phyloP scores from a whole-genome alignment of 2,113 vertebrate species.

The Phyllostomus discolor region DNA sequence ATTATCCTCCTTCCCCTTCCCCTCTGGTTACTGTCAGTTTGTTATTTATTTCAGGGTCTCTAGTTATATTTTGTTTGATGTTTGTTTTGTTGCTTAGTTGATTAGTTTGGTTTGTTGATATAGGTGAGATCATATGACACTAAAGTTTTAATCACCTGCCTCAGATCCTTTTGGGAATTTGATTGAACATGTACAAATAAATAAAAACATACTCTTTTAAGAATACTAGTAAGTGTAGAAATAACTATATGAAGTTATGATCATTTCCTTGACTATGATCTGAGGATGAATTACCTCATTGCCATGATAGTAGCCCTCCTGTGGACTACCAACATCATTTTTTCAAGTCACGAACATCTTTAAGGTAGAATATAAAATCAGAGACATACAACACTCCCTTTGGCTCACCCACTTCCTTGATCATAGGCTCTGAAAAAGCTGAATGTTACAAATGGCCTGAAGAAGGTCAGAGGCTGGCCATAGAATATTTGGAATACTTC shows the following conservation, averaged over 20 bases:
- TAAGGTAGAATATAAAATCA: not conserved
- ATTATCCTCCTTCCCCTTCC: no score
- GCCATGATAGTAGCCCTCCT: not conserved
- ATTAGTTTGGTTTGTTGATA: no score
- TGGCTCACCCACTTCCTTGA: not conserved
- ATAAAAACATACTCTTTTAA: not conserved
- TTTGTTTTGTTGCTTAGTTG: no score
- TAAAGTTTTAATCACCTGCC: not conserved
- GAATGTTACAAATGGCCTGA: not conserved
- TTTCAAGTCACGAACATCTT: constrained; percentile 23
- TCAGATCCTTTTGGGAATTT: constrained; percentile 8
- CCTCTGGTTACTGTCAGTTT: no score
- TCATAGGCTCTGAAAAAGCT: not conserved
- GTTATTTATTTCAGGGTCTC: no score
- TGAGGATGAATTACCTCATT: not conserved
- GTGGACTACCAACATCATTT: not conserved
- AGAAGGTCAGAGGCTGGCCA: not conserved
- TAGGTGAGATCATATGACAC: not conserved
- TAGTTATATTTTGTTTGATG: no score
- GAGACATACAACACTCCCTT: not conserved
- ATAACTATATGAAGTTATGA: not conserved
- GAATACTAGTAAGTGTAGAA: not conserved
- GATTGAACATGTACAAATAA: not conserved
- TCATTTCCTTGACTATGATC: not conserved
- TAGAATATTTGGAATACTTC: not conserved